Evolutionary conservation across 2,797 vertebrate genomes (phyloP).

Genomic region (Malurus splendens): DNA sequence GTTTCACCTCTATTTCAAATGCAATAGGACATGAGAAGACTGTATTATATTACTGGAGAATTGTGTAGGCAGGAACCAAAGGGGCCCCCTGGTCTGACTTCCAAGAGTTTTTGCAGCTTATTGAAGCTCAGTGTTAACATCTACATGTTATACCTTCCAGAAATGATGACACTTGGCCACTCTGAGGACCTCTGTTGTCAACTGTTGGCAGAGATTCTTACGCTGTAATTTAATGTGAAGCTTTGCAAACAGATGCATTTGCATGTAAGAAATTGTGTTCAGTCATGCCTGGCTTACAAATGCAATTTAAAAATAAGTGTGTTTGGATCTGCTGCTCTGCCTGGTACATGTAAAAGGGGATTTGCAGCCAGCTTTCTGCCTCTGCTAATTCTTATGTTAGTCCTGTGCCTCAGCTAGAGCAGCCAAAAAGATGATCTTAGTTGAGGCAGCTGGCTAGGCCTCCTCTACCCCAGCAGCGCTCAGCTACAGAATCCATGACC

Average conservation of each 20-base stretch:
- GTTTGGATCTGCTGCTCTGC: constrained; percentile 24
- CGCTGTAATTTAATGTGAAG: constrained; percentile 15
- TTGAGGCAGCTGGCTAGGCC: background rate
- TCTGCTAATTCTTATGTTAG: background rate
- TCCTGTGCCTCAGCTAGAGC: background rate
- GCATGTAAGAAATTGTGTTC: constrained; percentile 34
- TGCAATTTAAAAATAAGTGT: background rate
- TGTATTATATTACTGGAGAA: background rate
- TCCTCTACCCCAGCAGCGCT: background rate
- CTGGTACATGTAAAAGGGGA: background rate
- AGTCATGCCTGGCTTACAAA: constrained; percentile 33
- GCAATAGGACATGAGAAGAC: background rate
- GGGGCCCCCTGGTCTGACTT: background rate
- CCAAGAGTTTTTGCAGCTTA: constrained; percentile 1
- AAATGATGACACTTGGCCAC: constrained; percentile 36
- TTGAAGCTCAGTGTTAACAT: background rate
- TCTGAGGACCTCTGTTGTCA: constrained; percentile 19
- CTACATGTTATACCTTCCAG: constrained; percentile 12
- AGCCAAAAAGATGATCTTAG: constrained; percentile 24
- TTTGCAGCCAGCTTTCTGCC: constrained; percentile 26
- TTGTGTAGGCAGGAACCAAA: background rate
- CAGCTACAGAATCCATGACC: background rate
- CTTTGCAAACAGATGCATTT: constrained; percentile 27
- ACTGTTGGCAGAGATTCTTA: constrained; percentile 10
- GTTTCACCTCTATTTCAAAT: background rate